Conservation (phyloP, 1,140 invertebrate species). For the Drosophila subpulchrella region DNA sequence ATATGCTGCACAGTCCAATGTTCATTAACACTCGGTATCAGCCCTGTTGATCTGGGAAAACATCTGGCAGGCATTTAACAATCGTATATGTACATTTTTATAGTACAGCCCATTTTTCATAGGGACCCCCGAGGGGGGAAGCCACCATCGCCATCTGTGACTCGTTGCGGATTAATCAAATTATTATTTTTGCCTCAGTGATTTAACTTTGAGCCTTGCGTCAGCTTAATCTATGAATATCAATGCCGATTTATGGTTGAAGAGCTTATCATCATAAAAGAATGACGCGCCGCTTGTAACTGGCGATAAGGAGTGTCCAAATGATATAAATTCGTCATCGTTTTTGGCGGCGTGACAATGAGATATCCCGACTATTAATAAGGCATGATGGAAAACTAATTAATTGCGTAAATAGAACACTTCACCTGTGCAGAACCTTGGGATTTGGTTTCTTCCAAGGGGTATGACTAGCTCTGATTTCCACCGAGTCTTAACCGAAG, state of each 20-base stretch:
- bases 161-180: conserved; percentile 34
- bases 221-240: conserved; percentile 36
- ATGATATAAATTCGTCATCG: conserved; percentile 22
- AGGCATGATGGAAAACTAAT: conserved; percentile 24
- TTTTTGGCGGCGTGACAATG: conserved; percentile 1
- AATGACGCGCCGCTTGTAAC: conserved; percentile 40
- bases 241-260: background rate
- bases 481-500: background rate
- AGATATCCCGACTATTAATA: conserved; percentile 31
- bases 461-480: background rate
- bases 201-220: conserved; percentile 36
- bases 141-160: conserved; percentile 1
- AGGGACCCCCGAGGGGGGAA: background rate
- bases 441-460: background rate
- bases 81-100: background rate
- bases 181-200: conserved; percentile 17
- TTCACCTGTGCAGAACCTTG: conserved; percentile 11
- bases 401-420: conserved; percentile 8
- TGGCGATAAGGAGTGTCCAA: conserved; percentile 28
- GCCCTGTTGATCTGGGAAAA: conserved; percentile 25
- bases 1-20: conserved; percentile 41
- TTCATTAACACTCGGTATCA: conserved; percentile 19
- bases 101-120: background rate
- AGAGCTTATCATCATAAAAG: conserved; percentile 18
- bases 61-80: conserved; percentile 19